A percentile compares a stretch with the other conserved stretches of the same genome.
Evolutionary conservation across 1,140 invertebrate genomes (phyloP).

Genomic region (Drosophila guanche): DNA sequence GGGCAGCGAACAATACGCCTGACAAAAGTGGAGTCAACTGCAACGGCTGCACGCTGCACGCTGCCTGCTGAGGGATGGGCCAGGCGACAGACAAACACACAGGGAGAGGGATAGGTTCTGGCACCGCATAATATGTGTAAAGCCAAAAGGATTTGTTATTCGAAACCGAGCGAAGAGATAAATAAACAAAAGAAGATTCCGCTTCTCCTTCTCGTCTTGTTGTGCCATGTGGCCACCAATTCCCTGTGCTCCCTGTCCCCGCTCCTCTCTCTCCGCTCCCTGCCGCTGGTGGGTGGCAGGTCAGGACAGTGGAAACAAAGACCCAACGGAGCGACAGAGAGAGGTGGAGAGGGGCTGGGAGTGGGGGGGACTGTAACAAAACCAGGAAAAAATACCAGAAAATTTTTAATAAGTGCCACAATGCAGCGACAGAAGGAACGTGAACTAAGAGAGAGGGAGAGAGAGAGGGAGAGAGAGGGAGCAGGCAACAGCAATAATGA

Average conservation of each 20-base stretch:
- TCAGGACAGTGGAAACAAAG: conserved; percentile 21
- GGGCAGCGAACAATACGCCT: conserved; percentile 73
- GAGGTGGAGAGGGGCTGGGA: too few relatives aligned
- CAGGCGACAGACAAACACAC: conserved; percentile 9
- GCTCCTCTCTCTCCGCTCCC: background rate
- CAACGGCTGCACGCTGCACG: conserved; percentile 69
- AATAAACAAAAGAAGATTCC: conserved; percentile 78
- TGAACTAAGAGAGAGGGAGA: conserved; percentile 14
- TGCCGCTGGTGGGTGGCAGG: conserved; percentile 1
- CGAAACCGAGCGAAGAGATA: conserved; percentile 81
- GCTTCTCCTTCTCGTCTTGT: conserved; percentile 1
- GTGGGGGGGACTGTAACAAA: conserved; percentile 12
- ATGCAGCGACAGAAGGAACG: conserved; percentile 53
- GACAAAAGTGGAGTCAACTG: conserved; percentile 81
- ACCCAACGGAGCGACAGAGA: conserved; percentile 38
- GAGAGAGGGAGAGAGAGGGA: conserved; percentile 28
- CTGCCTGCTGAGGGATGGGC: conserved; percentile 52
- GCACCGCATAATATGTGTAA: conserved; percentile 80
- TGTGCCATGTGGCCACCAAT: too few relatives aligned
- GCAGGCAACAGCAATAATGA: conserved; percentile 55
- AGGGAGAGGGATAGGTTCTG: conserved; percentile 21
- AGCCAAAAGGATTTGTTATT: conserved; percentile 83
- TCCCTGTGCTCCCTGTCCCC: too few relatives aligned
- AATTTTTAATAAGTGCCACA: conserved; percentile 81
- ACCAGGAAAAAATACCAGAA: conserved; percentile 53